Conservation (phyloP, 2,888 invertebrate species). For the Zaprionus obscuricornis region DNA sequence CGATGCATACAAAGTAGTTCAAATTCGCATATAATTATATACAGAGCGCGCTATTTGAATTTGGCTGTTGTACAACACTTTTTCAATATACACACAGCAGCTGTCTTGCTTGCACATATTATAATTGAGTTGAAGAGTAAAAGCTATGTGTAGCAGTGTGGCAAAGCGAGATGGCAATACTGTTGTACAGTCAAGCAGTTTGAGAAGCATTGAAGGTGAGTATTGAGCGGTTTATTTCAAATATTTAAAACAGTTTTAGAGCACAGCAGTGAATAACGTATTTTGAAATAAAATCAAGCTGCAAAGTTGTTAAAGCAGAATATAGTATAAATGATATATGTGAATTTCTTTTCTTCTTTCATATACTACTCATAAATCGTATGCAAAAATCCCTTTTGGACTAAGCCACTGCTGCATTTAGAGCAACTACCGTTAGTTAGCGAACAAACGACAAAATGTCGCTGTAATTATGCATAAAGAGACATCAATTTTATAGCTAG, state of each 20-base stretch:
- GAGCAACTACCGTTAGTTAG: too few species aligned
- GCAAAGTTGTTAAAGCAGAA: not conserved
- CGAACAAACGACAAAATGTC: too few species aligned
- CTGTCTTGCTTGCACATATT: constrained; percentile 13
- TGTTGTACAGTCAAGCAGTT: constrained; percentile 23
- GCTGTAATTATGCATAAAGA: too few species aligned
- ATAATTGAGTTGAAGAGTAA: fast-evolving
- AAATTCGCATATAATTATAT: constrained; percentile 9
- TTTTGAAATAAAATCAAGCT: not conserved
- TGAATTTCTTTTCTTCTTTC: too few species aligned
- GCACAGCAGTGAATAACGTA: not conserved
- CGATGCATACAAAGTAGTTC: constrained; percentile 1
- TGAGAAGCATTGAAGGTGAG: constrained; percentile 8
- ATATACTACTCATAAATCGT: too few species aligned
- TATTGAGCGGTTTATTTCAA: constrained; percentile 1
- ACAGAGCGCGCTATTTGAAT: not conserved
- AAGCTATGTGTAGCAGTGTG: fast-evolving
- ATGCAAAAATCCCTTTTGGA: too few species aligned
- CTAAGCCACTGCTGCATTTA: too few species aligned
- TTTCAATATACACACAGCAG: not conserved
- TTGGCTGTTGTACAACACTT: constrained; percentile 18
- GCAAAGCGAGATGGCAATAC: constrained; percentile 3
- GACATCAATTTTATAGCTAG: too few species aligned
- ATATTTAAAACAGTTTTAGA: not conserved
- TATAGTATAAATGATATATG: too few species aligned